A percentile compares a stretch with the other conserved stretches of the same genome.
Evolutionary conservation across 2,797 vertebrate species (phyloP).

Genomic region (Rhinella marina): DNA sequence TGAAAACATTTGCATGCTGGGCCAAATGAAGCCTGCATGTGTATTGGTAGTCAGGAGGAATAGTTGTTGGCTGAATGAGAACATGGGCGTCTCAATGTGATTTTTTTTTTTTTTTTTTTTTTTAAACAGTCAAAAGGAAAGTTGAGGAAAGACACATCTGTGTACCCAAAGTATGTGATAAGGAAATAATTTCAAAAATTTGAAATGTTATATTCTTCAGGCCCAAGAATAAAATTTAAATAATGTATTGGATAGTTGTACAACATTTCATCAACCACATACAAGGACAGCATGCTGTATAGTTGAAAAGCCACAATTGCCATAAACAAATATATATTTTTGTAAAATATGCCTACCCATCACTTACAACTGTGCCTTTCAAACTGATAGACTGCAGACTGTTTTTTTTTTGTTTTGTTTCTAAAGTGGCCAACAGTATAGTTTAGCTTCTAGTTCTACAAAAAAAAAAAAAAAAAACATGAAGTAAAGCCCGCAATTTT

Average conservation of each 20-base stretch:
- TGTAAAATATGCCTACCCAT: slow-evolving; percentile 1
- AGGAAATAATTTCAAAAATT: background rate
- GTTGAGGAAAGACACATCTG: too few relatives aligned
- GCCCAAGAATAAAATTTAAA: background rate
- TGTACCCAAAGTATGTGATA: background rate
- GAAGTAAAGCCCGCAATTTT: background rate
- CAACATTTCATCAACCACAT: background rate
- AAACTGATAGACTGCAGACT: slow-evolving; percentile 44
- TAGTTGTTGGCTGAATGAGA: too few relatives aligned
- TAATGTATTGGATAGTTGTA: background rate
- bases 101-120: too few relatives aligned
- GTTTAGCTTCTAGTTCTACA: background rate
- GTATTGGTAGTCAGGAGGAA: too few relatives aligned
- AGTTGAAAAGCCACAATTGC: slow-evolving; percentile 17
- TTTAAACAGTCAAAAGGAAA: too few relatives aligned
- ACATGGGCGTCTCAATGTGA: too few relatives aligned
- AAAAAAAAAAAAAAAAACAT: too few relatives aligned
- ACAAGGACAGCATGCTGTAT: background rate
- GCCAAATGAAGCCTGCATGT: too few relatives aligned
- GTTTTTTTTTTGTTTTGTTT: background rate
- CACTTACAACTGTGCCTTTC: slow-evolving; percentile 44
- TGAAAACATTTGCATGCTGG: too few relatives aligned
- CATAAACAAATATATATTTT: slow-evolving; percentile 27
- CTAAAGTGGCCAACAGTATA: background rate
- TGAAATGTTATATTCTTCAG: background rate